Base-by-base conservation (phyloP, 2,113 vertebrate genomes). In the Nibea albiflora region DNA sequence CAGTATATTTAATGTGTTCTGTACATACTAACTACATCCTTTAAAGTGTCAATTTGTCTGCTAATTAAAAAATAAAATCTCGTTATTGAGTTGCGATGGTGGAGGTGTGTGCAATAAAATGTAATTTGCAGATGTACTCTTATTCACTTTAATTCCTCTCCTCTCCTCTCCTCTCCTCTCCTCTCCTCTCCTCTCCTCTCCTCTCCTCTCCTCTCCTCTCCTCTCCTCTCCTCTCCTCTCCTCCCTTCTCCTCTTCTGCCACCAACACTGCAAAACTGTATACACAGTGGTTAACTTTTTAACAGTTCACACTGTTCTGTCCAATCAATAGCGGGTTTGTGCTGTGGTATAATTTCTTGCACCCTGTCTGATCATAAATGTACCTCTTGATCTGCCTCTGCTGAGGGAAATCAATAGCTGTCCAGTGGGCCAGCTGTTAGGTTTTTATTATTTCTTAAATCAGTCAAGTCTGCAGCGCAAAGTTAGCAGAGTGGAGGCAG, bases 361-460 rank as follows among this genome's bases (percentile, higher is more conserved):
- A 65, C 92, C 86, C 85, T 64, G 67, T 81, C 71, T 90, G 91
- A 85, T 92, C 91, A 89, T 91, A 90, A 92, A 92, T 89, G 87
- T 91, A 87, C 66, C 87, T 90, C 86, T 86, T 91, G 88, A 94
- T 93, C 88, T 86, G 83, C 60, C 84, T 86, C 81, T 74, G 88
- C 83, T 73, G 89, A 79, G 85, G 72, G 62, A 76, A 92, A 93
- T 94, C 92, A 73, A 94, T 94, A 88, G 73, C 58, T 11, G 35
- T 87, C 83, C 87, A 64, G 89, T 74, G 72, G 89, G 77, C 85
- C 93, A 93, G 90, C 90, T 92, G 89, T 91, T 91, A 70, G 82
- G 76, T 80, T 91, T 93, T 92, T 93, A 93, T 93, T 92, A 92
- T 91, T 87, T 88, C 90, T 92, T 88, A 90, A 92, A 94, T 93